Evolutionary conservation across 35 echinoderm and acorn worm genomes (phyloP), one percentile per base, ranked within the genome.

Genomic region (Apostichopus californicus): DNA sequence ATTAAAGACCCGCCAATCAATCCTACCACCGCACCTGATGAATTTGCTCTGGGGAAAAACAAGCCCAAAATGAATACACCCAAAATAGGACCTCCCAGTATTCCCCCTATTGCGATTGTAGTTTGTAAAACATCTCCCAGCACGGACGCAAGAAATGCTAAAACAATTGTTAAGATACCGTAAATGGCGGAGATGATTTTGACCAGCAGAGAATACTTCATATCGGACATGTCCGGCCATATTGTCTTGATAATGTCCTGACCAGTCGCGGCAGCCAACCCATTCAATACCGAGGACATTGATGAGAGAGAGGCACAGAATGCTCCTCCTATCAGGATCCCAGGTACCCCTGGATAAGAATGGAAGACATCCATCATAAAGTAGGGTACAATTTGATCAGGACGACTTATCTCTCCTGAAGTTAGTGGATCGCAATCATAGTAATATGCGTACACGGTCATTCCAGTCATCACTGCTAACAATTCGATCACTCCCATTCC

Each of bases 341-440:
- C 86, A 66, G 86, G 86, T 15, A 75, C 63, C 24, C 86, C 86
- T 3, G 86, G 86, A 5, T 68, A 72, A 5, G 7, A 52, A 25
- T 75, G 21, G 64, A 89, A 89, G 3, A 89, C 20, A 28, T 89
- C 86, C 60, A 89, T 89, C 11, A 89, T 89, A 75, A 89, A 89
- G 86, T 89, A 89, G 1, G 86, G 86, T 72, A 89, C 9, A 4
- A 89, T 89, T 46, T 89, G 86, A 72, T 89, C 86, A 3, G 86
- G 46, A 6, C 86, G 86, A 18, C 52, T 55, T 66, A 89, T 89
- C 13, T 89, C 34, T 12, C 86, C 86, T 15, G 61, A 12, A 28
- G 60, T 72, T 5, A 89, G 6, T 28, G 86, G 86, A 72, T 89
- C 86, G 52, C 86, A 89, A 52, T 71, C 24, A 17, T 18, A 17